phyloP scores from a whole-genome alignment of 2,113 vertebrate species.

The Prinia subflava region DNA sequence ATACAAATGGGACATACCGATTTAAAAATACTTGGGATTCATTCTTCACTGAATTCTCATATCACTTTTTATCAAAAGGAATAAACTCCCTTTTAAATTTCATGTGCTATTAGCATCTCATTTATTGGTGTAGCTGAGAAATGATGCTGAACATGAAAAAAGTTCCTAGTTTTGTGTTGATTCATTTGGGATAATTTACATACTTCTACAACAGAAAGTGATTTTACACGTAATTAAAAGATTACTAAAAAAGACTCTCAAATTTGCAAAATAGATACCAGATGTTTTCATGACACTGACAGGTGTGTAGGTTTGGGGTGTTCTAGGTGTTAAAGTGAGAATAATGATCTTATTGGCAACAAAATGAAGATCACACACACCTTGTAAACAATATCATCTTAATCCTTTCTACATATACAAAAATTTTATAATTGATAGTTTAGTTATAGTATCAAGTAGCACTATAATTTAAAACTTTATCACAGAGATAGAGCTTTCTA shows the following conservation, averaged over 20 bases:
- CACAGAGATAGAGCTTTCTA: not conserved
- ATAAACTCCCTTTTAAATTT: not conserved
- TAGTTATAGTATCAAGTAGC: not conserved
- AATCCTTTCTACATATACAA: not conserved
- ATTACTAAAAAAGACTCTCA: not conserved
- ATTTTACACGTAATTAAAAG: not conserved
- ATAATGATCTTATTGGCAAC: not conserved
- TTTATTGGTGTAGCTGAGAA: not conserved
- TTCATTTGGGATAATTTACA: not conserved
- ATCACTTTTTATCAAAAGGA: not conserved
- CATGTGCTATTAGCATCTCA: not conserved
- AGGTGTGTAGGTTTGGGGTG: not conserved
- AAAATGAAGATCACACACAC: not conserved
- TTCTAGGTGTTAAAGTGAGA: not conserved
- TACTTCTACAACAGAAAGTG: not conserved
- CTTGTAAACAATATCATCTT: not conserved
- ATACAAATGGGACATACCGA: not conserved
- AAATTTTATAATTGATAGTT: not conserved
- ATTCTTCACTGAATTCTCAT: not conserved
- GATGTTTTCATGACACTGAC: not conserved
- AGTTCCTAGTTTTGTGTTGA: not conserved
- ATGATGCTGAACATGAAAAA: not conserved
- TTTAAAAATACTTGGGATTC: not conserved
- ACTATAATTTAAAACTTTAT: not conserved
- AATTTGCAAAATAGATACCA: not conserved